These are phyloP conservation scores for Caranx melampygus DNA, from an alignment of 2,113 vertebrate species.

Conservation along the genomic window DNA sequence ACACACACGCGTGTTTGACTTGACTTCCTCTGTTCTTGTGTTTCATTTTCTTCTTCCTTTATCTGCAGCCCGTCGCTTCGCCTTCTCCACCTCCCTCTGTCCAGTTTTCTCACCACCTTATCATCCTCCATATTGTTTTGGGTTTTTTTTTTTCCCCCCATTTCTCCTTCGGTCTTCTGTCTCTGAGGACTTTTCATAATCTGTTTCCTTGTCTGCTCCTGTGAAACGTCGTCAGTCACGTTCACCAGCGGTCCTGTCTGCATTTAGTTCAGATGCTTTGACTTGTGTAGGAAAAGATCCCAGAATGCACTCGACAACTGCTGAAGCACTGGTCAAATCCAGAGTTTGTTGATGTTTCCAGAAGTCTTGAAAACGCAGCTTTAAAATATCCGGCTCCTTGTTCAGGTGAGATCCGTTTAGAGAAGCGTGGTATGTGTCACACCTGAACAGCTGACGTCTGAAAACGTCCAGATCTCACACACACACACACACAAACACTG, in stretches of 20 bases:
- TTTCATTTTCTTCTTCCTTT: neutral
- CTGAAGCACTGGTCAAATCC: too few relatives aligned
- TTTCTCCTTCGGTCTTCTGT: neutral
- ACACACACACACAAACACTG: too few relatives aligned
- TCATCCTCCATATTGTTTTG: too few relatives aligned
- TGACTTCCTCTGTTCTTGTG: neutral
- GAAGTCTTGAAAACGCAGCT: too few relatives aligned
- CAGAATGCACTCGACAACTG: too few relatives aligned
- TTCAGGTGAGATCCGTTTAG: too few relatives aligned
- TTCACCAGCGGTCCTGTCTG: neutral
- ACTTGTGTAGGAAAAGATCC: neutral
- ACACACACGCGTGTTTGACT: neutral
- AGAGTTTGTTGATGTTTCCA: too few relatives aligned
- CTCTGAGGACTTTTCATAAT: slow-evolving; percentile 18
- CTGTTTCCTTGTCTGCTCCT: slow-evolving; percentile 17
- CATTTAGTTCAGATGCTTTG: slow-evolving; percentile 4
- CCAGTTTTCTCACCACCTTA: neutral
- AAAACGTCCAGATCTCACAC: too few relatives aligned
- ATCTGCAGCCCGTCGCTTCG: neutral
- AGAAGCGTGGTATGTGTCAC: too few relatives aligned
- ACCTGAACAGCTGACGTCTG: too few relatives aligned
- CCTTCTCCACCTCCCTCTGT: neutral
- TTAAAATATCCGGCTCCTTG: too few relatives aligned
- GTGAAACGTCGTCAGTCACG: slow-evolving; percentile 35
- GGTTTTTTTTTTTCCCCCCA: neutral